Base-by-base conservation (phyloP, 1,140 invertebrate genomes). In the Pentalonia nigronervosa region DNA sequence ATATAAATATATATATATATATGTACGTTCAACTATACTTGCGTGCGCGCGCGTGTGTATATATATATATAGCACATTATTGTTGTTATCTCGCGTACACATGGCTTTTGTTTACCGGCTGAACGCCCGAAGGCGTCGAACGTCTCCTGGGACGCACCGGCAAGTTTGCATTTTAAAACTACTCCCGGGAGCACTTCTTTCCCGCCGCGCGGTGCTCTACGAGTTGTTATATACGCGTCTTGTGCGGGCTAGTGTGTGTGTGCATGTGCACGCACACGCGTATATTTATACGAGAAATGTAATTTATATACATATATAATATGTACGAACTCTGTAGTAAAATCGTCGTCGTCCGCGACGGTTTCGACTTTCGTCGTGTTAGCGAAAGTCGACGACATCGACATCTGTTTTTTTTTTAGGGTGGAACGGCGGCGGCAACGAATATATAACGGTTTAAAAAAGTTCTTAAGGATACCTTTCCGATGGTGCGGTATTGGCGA, bases 151-250 rank as follows among this genome's bases (percentile, higher is more conserved):
- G 89, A 90, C 67, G 17, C 34, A 41, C 91, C 81, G 81, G 91
- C 91, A 84, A 86, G 91, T 93, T 93, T 93, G 91, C 91, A 93
- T 93, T 93, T 93, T 93, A 93, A 93, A 93, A 93, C 91, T 93
- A 86, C 91, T 93, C 91, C 91, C 91, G 91, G 91, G 91, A 93
- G 81, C 91, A 93, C 91, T 93, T 93, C 91, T 93, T 93, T 93
- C 91, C 76, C 47, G 36, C 81, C 11, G 34, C 45, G 41, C 34
- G 45, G 2, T 90, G 20, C 4, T 41, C 41, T 67, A 45, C 53
- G 89, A 90, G 89, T 67, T 45, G 60, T 67, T 89, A 30, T 88
- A 41, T 36, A 14, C 88, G 90, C 84, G 56, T 17, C 36, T 60
- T 47, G 30, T 53, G 41, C 9, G 36, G 9, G 83, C 41, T 7